Evolutionary conservation across 2,888 invertebrate genomes (phyloP), one percentile per base, ranked within the genome.

Genomic region (Lasioglossum villosulum): DNA sequence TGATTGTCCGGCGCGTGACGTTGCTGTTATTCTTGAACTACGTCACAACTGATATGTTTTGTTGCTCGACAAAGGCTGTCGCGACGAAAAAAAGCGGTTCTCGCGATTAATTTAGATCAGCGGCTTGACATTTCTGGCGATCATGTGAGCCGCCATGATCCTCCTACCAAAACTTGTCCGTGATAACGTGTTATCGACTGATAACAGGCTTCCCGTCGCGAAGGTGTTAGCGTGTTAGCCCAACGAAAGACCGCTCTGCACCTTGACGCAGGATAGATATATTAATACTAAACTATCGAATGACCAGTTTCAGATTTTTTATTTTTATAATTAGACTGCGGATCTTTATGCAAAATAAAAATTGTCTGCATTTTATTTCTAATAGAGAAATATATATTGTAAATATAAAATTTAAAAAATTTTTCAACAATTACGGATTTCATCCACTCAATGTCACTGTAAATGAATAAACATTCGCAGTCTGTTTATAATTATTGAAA

Each of bases 101-200:
- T 42, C 37, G 68, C 45, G 12, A 34, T 16, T 27, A 16, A 45
- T 48, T 42, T 10, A 14, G 14, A 39, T 30, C 19, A 75, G 19
- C 37, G 42, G 23, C 63, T 80, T 78, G 78, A 87, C 87, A 76
- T 80, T 74, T 86, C 39, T 77, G 63, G 68, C 63, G 0, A 73
- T 70, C 27, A 10, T 30, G 63, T 72, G 68, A 78, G 56, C n/a
- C 66, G 80, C 86, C 80, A 87, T 87, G 59, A 59, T 86, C n/a
- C 4, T 30, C 2, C 2, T 30, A 39, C n/a, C 70, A 27, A 79
- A 56, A 63, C 75, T 72, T 68, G n/a, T 39, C 42, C 48, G 14
- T 72, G 86, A 86, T 86, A 86, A 86, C 34, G 30, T 30, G 52
- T 82, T 86, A 86, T 82, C 79, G 27, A 16, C 52, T 71, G 74